A percentile compares a stretch with the other conserved stretches of the same genome.
Conservation (phyloP, 1,140 invertebrate species). For the Hyphantria cunea region DNA sequence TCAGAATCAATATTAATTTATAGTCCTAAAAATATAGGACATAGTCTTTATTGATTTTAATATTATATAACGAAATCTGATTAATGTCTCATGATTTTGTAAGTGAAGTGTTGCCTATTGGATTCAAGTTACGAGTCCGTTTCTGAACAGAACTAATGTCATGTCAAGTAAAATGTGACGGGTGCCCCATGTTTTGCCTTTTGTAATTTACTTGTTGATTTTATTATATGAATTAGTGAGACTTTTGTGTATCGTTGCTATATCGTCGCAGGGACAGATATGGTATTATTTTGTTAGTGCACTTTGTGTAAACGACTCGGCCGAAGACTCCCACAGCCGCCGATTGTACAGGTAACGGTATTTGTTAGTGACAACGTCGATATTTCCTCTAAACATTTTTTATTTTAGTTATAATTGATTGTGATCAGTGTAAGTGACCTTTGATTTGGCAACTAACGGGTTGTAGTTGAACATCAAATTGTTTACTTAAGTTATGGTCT, state of each 20-base stretch:
- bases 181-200: slow-evolving; percentile 68
- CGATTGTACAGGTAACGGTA: slow-evolving; percentile 75
- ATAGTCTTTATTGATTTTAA: too few species aligned
- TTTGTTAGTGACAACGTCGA: slow-evolving; percentile 73
- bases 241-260: slow-evolving; percentile 53
- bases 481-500: slow-evolving; percentile 6
- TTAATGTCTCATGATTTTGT: too few species aligned
- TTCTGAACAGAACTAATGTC: slow-evolving; percentile 51
- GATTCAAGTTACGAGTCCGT: background rate
- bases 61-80: too few species aligned
- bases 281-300: slow-evolving; percentile 55
- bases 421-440: slow-evolving; percentile 15
- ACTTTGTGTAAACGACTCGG: slow-evolving; percentile 39
- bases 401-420: slow-evolving; percentile 33
- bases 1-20: too few species aligned
- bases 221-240: slow-evolving; percentile 57
- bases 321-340: slow-evolving; percentile 42
- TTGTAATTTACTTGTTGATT: slow-evolving; percentile 76
- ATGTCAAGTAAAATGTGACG: slow-evolving; percentile 68
- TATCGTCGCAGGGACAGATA: slow-evolving; percentile 44
- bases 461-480: slow-evolving; percentile 15
- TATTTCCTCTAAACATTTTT: slow-evolving; percentile 34
- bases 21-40: too few species aligned
- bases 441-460: slow-evolving; percentile 13
- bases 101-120: too few species aligned